Percentiles rank a stretch among this genome's conserved stretches.
phyloP scores from a whole-genome alignment of 2,113 vertebrate genomes.

The Pteronura brasiliensis region DNA sequence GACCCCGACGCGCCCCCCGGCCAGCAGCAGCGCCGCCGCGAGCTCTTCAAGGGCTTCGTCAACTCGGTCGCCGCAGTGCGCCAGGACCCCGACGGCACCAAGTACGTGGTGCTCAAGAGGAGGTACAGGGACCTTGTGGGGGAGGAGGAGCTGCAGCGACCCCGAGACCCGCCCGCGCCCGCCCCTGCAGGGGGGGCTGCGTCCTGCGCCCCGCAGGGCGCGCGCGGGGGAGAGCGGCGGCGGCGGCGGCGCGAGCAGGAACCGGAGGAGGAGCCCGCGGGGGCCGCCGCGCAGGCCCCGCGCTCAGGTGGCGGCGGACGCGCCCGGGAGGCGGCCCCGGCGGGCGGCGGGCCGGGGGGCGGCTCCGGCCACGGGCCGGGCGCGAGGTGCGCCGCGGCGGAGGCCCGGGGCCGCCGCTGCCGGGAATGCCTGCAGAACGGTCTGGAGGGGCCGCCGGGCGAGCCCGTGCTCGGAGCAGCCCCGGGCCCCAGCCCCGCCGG shows the following conservation, averaged over 20 bases:
- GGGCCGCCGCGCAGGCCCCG: neutral
- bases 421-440: slow-evolving; percentile 49
- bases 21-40: slow-evolving; percentile 85
- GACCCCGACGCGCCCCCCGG: slow-evolving; percentile 80
- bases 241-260: neutral
- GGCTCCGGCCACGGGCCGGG: neutral
- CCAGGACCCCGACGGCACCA: slow-evolving; percentile 83
- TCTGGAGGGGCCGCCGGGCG: neutral
- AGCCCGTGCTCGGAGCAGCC: neutral
- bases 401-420: slow-evolving; percentile 42
- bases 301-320: neutral
- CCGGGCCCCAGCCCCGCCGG: neutral
- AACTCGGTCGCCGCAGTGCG: slow-evolving; percentile 92
- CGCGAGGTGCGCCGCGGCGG: slow-evolving; percentile 2
- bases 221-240: neutral
- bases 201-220: neutral
- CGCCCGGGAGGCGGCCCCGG: neutral
- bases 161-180: neutral
- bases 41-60: slow-evolving; percentile 92
- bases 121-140: slow-evolving; percentile 84
- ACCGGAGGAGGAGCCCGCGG: slow-evolving; percentile 28
- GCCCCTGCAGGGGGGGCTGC: neutral
- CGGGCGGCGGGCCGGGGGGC: neutral
- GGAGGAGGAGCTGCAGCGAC: slow-evolving; percentile 74
- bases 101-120: slow-evolving; percentile 87